Evolutionary conservation across 2,888 invertebrate genomes (phyloP), one percentile per base, ranked within the genome.

Genomic region (Metopia argyrocephala): DNA sequence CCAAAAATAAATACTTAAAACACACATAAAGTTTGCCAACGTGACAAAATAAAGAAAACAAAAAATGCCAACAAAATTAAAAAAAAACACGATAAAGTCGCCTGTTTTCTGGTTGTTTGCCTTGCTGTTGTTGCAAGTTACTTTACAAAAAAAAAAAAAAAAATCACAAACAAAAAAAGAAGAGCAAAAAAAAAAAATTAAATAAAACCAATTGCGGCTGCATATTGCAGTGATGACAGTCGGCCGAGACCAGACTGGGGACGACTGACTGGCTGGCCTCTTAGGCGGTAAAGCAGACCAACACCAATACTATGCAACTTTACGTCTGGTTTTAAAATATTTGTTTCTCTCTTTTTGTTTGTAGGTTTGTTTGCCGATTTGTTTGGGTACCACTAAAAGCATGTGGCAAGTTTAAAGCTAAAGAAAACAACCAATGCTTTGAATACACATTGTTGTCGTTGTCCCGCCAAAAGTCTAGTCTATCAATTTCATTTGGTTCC

Each of bases 401-500:
- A 73, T 78, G 73, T 80, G 68, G 68, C 73, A 75, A 69, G 69
- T 64, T 64, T 74, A 57, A 54, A 54, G 31, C 15, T 31, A 54
- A 38, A 38, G 38, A 38, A 38, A 38, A 15, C 64, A 79, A 57
- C 64, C 57, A 79, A 64, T 69, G 64, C 64, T 74, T 78, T 54
- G 74, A 48, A 27, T 45, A 45, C 31, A 61, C 38, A 56, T 25
- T 25, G 64, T 65, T 79, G n/a, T 50, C 48, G 54, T 76, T 81
- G 81, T 81, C 81, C 81, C 81, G 81, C 81, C 81, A 81, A 78
- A 81, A 81, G 81, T 81, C 81, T 81, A 81, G 78, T 69, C 78
- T 74, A 38, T 15, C n/a, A n/a, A n/a, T n/a, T n/a, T n/a, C n/a
- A n/a, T n/a, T n/a, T n/a, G n/a, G n/a, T n/a, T 70, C 25, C 70